These are phyloP conservation scores for Linnaemya tessellans DNA, from an alignment of 2,888 invertebrate species.

Conservation along the genomic window DNA sequence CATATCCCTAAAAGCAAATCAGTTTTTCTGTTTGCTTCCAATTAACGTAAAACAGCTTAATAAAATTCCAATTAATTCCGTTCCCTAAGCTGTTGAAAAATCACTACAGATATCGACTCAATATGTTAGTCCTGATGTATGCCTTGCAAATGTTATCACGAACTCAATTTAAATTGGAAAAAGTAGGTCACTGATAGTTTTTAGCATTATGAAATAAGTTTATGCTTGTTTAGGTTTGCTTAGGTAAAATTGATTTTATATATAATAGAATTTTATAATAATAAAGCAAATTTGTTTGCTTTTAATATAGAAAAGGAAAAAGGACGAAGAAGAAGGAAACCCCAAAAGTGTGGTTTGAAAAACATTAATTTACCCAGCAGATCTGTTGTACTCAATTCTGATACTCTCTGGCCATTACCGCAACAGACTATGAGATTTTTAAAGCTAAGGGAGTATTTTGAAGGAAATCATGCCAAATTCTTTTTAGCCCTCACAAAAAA, in stretches of 20 bases:
- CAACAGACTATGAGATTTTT: no score
- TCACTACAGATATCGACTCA: not conserved
- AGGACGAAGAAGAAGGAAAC: not conserved
- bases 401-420: no score
- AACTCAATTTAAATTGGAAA: conserved; percentile 1
- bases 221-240: not conserved
- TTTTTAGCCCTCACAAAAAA: no score
- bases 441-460: no score
- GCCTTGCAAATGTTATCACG: conserved; percentile 16
- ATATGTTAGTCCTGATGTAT: conserved; percentile 20
- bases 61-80: conserved; percentile 19
- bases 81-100: conserved; percentile 8
- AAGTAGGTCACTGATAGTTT: conserved; percentile 45
- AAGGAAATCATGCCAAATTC: no score
- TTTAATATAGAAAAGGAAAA: not conserved
- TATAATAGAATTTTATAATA: not conserved
- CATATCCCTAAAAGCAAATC: not conserved
- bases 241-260: conserved; percentile 35
- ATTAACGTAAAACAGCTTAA: conserved; percentile 13
- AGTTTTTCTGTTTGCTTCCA: not conserved
- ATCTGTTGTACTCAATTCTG: not conserved
- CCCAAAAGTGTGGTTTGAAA: not conserved
- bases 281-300: not conserved
- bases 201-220: not conserved
- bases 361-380: not conserved